Percentiles rank a stretch among this genome's conserved stretches.
Evolutionary conservation across 2,888 invertebrate genomes (phyloP).

Genomic region (Ichneumoninae sp.): DNA sequence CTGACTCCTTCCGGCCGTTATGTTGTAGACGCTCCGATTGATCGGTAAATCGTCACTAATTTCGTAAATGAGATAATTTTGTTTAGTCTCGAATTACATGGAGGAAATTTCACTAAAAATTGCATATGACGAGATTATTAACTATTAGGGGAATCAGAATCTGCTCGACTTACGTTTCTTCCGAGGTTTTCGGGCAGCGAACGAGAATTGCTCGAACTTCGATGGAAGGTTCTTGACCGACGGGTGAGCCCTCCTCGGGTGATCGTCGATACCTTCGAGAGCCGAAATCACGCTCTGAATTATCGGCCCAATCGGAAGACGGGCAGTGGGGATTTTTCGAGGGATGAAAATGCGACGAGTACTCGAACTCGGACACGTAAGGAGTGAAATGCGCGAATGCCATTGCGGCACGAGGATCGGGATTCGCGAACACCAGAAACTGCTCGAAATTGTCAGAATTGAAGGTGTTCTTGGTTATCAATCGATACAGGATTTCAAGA

Average conservation of each 20-base stretch:
- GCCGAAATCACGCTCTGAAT: neutral
- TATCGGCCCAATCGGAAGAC: constrained; percentile 50
- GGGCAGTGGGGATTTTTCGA: constrained; percentile 74
- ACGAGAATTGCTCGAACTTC: constrained; percentile 71
- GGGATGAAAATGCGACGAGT: constrained; percentile 73
- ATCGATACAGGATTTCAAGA: neutral
- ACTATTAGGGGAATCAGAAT: neutral
- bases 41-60: constrained; percentile 57
- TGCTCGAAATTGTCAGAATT: constrained; percentile 26
- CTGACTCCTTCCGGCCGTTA: constrained; percentile 68
- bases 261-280: constrained; percentile 49
- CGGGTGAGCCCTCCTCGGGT: constrained; percentile 63
- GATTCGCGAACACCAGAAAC: constrained; percentile 68
- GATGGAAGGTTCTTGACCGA: constrained; percentile 70
- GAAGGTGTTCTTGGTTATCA: constrained; percentile 1
- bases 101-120: neutral
- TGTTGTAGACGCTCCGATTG: constrained; percentile 65
- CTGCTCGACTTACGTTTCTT: constrained; percentile 53
- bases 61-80: neutral
- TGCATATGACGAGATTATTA: neutral
- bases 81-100: neutral
- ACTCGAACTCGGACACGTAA: constrained; percentile 73
- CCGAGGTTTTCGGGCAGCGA: constrained; percentile 66
- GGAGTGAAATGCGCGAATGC: constrained; percentile 60
- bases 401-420: constrained; percentile 63